A percentile compares a stretch with the other conserved stretches of the same genome.
Evolutionary conservation across 37 sponge, comb jelly and placozoan species (phyloP).

Genomic region (Axinella damicornis): DNA sequence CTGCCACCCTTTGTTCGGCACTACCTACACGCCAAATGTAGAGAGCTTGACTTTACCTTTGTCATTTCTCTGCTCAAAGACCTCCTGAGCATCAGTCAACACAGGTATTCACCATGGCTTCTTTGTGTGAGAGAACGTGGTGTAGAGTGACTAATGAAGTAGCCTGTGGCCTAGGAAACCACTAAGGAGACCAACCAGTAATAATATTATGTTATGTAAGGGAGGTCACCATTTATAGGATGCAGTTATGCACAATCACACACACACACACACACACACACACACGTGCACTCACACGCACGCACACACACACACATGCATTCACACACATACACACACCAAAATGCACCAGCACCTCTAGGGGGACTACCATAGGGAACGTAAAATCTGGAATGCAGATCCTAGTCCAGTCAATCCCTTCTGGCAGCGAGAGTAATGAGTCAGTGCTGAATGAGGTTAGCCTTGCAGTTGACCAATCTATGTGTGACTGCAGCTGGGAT

Average conservation of each 20-base stretch:
- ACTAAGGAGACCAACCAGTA: too few species aligned
- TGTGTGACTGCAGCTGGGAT: too few species aligned
- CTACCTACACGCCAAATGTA: constrained; percentile 58
- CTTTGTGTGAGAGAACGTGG: too few species aligned
- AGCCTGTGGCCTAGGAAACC: too few species aligned
- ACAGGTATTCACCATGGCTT: not conserved
- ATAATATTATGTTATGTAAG: not conserved
- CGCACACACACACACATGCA: too few species aligned
- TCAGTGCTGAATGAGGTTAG: constrained; percentile 10
- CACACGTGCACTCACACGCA: not conserved
- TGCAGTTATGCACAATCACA: too few species aligned
- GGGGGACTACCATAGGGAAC: constrained; percentile 42
- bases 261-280: too few species aligned
- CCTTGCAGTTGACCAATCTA: too few species aligned
- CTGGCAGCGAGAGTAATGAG: constrained; percentile 23
- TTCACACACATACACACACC: too few species aligned
- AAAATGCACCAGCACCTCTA: not conserved
- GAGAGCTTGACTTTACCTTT: constrained; percentile 49
- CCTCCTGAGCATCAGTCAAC: constrained; percentile 60
- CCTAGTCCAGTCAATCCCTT: constrained; percentile 42
- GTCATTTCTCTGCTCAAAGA: constrained; percentile 70
- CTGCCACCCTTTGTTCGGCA: constrained; percentile 69
- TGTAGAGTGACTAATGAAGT: too few species aligned
- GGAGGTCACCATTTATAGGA: not conserved
- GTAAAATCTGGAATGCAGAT: constrained; percentile 64